phyloP scores from a whole-genome alignment of 2,888 invertebrate genomes.

The Drosophila nigricruria region DNA sequence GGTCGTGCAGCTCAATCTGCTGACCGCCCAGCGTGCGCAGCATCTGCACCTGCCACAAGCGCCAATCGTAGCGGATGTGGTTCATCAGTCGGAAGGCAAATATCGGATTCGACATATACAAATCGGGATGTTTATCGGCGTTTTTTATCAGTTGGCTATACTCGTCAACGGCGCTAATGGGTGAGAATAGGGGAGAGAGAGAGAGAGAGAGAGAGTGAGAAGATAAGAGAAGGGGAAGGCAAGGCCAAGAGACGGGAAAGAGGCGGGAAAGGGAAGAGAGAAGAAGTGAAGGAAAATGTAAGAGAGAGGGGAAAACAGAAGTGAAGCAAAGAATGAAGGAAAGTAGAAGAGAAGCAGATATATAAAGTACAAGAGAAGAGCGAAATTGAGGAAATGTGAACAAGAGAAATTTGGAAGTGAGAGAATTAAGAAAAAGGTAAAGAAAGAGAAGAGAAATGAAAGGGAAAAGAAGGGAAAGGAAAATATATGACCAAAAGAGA shows the following conservation, averaged over 20 bases:
- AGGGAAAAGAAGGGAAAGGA: no score
- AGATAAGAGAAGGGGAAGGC: not conserved
- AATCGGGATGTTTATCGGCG: conserved; percentile 22
- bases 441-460: no score
- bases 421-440: no score
- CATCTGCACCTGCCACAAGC: conserved; percentile 51
- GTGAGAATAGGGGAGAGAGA: not conserved
- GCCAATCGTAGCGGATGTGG: conserved; percentile 62
- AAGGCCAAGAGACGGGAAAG: not conserved
- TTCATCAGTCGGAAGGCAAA: conserved; percentile 42
- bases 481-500: no score
- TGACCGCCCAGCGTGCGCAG: conserved; percentile 15
- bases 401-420: no score
- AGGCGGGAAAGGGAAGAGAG: not conserved
- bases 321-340: no score
- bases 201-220: not conserved
- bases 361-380: no score
- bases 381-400: no score
- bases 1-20: conserved; percentile 18
- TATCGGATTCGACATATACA: conserved; percentile 49
- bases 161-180: conserved; percentile 43
- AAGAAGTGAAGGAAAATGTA: not conserved
- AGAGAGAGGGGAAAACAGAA: not conserved
- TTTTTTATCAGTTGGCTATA: conserved; percentile 23
- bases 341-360: no score